Conservation (phyloP, 2,797 vertebrate genomes). For the Loriculus beryllinus region DNA sequence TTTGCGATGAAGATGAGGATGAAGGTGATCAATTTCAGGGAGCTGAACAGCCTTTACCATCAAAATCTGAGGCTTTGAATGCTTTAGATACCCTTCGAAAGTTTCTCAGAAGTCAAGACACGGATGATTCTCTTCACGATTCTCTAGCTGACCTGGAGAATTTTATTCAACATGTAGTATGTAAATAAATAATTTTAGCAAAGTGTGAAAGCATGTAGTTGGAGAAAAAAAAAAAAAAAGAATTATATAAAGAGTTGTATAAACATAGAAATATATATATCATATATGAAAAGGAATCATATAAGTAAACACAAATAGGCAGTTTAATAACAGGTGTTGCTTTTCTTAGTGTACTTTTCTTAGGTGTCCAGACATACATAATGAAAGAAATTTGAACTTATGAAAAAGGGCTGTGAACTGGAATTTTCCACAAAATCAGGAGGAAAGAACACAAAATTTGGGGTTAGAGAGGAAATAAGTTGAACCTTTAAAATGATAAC, state of each 20-base stretch:
- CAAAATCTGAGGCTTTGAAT: constrained; percentile 64
- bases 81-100: constrained; percentile 69
- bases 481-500: not conserved
- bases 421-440: not conserved
- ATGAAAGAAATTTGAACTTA: not conserved
- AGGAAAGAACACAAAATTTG: not conserved
- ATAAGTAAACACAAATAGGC: not conserved
- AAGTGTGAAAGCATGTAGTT: not conserved
- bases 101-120: constrained; percentile 68
- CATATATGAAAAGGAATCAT: not conserved
- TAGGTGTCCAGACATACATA: not conserved
- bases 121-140: constrained; percentile 37
- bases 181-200: constrained; percentile 39
- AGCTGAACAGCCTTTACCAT: constrained; percentile 44
- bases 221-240: not conserved
- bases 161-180: constrained; percentile 57
- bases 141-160: constrained; percentile 72
- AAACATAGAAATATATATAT: not conserved
- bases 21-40: not conserved
- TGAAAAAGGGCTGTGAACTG: not conserved
- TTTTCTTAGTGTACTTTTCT: not conserved
- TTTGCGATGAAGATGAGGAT: constrained; percentile 39
- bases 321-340: not conserved
- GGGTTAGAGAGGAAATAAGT: not conserved
- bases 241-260: not conserved